Conservation (phyloP, 1,140 invertebrate genomes). For the Drusus annulatus region DNA sequence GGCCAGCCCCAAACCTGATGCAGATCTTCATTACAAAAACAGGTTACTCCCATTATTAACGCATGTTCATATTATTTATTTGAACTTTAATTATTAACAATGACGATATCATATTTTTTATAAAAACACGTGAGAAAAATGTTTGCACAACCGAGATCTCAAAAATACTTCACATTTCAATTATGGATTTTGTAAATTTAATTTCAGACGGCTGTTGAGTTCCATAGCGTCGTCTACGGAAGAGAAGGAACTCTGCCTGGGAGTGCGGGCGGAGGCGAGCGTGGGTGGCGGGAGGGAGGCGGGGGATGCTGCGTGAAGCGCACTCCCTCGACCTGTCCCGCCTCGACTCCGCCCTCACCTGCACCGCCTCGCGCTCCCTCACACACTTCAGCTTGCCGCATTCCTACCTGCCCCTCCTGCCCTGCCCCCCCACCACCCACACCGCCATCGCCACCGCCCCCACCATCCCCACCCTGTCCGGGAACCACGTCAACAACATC, state of each 20-base stretch:
- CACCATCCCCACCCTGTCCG: constrained; percentile 65
- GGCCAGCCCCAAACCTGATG: constrained; percentile 49
- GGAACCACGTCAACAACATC: constrained; percentile 60
- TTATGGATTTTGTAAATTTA: neutral
- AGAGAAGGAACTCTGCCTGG: constrained; percentile 48
- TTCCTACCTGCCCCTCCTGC: constrained; percentile 36
- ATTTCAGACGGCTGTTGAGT: constrained; percentile 65
- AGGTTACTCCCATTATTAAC: constrained; percentile 39
- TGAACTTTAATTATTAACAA: no score
- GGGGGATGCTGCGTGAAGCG: constrained; percentile 61
- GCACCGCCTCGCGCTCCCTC: constrained; percentile 65
- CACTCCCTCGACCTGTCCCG: constrained; percentile 66
- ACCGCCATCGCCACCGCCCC: constrained; percentile 54
- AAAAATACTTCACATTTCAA: no score
- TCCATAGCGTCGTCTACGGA: constrained; percentile 68
- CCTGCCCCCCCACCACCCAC: constrained; percentile 63
- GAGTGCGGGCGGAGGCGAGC: constrained; percentile 57
- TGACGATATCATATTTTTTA: no score
- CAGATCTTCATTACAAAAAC: constrained; percentile 44
- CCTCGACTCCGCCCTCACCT: constrained; percentile 59
- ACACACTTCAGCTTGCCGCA: constrained; percentile 61
- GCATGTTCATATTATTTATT: neutral
- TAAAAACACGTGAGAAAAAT: no score
- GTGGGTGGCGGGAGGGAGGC: neutral
- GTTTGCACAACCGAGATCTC: no score